Percentiles rank a stretch among this genome's conserved stretches.
Conservation (phyloP, 2,888 invertebrate genomes). For the Cyclophora punctaria region DNA sequence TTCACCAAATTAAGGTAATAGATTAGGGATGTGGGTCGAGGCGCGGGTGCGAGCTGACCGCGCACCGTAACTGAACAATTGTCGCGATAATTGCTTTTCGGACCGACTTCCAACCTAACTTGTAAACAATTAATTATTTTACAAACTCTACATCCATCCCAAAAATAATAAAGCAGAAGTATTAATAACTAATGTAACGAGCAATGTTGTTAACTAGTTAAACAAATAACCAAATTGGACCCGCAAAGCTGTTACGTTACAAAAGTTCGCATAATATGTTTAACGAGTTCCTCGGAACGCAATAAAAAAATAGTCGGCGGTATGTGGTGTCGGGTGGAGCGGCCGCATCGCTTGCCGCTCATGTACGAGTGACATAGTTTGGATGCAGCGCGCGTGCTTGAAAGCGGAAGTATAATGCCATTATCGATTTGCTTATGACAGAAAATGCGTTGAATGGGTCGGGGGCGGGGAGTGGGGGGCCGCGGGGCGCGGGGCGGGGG, state of each 20-base stretch:
- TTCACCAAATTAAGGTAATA: slow-evolving; percentile 1
- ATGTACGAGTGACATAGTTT: slow-evolving; percentile 45
- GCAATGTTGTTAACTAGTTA: not conserved
- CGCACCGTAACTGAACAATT: not conserved
- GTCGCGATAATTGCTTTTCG: slow-evolving; percentile 14
- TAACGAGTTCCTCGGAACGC: slow-evolving; percentile 15
- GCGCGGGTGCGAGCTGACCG: slow-evolving; percentile 1
- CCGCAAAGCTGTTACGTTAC: slow-evolving; percentile 13
- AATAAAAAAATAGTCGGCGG: slow-evolving; percentile 12
- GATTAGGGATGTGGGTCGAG: slow-evolving; percentile 17
- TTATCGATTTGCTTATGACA: slow-evolving; percentile 74
- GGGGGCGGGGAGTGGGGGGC: slow-evolving; percentile 32
- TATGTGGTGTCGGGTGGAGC: slow-evolving; percentile 5
- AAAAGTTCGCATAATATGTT: slow-evolving; percentile 16
- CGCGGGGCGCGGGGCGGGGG: slow-evolving; percentile 22
- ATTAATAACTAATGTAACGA: not conserved
- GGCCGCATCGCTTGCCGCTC: slow-evolving; percentile 7
- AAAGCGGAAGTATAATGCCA: slow-evolving; percentile 72
- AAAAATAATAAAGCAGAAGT: not conserved
- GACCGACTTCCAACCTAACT: slow-evolving; percentile 12
- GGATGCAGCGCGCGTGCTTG: slow-evolving; percentile 64
- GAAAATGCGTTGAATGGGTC: slow-evolving; percentile 72
- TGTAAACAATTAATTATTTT: not conserved
- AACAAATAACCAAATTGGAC: slow-evolving; percentile 9
- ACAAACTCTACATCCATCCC: not conserved